Evolutionary conservation across 1,140 invertebrate species (phyloP).

Genomic region (Psilanteris sp.): DNA sequence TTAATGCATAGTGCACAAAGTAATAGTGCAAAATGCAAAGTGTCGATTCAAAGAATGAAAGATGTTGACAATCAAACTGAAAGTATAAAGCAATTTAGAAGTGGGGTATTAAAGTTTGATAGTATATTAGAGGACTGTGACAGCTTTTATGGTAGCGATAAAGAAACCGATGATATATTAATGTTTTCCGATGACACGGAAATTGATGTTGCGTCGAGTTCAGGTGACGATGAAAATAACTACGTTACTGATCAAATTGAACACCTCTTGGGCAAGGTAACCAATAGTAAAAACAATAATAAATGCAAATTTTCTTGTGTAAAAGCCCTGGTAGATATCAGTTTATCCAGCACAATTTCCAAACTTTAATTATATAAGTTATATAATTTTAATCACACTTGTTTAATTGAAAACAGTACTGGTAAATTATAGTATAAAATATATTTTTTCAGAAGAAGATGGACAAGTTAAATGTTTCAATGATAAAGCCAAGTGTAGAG

Average conservation of each 20-base stretch:
- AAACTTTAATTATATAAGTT: no score
- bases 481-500: slow-evolving; percentile 24
- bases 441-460: slow-evolving; percentile 54
- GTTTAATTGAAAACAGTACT: no score
- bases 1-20: neutral
- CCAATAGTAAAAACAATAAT: neutral
- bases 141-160: slow-evolving; percentile 84
- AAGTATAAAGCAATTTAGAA: slow-evolving; percentile 63
- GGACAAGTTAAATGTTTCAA: slow-evolving; percentile 40
- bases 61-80: slow-evolving; percentile 58
- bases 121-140: slow-evolving; percentile 78
- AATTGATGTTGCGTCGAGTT: slow-evolving; percentile 77
- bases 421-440: slow-evolving; percentile 1
- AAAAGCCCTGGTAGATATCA: no score
- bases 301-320: no score
- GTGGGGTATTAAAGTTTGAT: slow-evolving; percentile 57
- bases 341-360: no score
- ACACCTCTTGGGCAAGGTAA: slow-evolving; percentile 77
- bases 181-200: slow-evolving; percentile 86
- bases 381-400: no score
- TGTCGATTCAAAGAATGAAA: slow-evolving; percentile 65
- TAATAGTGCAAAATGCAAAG: slow-evolving; percentile 49
- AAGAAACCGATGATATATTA: slow-evolving; percentile 83
- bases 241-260: slow-evolving; percentile 69
- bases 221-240: slow-evolving; percentile 72